A percentile compares a stretch with the other conserved stretches of the same genome.
Evolutionary conservation across 2,888 invertebrate species (phyloP).

Genomic region (Pheosia tremula): DNA sequence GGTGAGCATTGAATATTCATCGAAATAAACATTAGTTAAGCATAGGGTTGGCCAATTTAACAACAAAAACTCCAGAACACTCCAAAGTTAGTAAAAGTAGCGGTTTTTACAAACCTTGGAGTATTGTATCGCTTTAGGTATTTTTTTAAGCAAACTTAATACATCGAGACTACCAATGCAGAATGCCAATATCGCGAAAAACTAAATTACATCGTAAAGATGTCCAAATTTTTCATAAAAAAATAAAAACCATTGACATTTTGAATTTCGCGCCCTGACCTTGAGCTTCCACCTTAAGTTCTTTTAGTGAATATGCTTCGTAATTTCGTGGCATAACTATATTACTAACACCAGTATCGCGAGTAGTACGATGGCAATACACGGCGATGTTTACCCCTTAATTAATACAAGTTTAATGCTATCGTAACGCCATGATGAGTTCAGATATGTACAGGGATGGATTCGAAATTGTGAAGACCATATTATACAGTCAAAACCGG

Average conservation of each 20-base stretch:
- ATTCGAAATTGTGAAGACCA: not conserved
- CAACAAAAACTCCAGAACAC: not conserved
- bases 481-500: no score
- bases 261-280: no score
- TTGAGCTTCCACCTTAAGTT: no score
- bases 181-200: no score
- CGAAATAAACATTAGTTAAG: constrained; percentile 34
- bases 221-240: no score
- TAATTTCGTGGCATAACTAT: constrained; percentile 3
- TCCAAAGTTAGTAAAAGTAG: not conserved
- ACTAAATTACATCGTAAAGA: no score
- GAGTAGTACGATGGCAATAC: constrained; percentile 18
- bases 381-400: constrained; percentile 24
- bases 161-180: no score
- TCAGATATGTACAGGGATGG: not conserved
- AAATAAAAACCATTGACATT: no score
- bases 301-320: no score
- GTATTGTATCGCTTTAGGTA: no score
- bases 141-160: no score
- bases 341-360: constrained; percentile 9
- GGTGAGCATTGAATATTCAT: constrained; percentile 40
- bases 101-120: no score
- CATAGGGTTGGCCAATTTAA: constrained; percentile 2
- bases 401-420: constrained; percentile 32
- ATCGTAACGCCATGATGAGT: constrained; percentile 19